A percentile compares a stretch with the other conserved stretches of the same genome.
Conservation (phyloP, 2,888 invertebrate genomes). For the Lapara coniferarum region DNA sequence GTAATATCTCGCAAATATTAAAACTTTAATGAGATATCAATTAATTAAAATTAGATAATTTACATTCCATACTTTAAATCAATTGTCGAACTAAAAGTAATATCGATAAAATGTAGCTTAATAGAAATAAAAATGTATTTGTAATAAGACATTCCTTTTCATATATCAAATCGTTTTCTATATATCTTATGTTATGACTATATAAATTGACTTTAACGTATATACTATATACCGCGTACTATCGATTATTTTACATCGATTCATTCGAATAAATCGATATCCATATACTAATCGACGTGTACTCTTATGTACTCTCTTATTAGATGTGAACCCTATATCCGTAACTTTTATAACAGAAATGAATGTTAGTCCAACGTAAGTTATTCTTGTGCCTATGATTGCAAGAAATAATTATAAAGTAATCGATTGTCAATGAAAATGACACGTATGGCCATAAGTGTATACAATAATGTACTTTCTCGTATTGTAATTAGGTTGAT, state of each 20-base stretch:
- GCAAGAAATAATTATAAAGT: background rate
- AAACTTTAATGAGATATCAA: background rate
- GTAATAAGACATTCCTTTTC: background rate
- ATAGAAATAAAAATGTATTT: background rate
- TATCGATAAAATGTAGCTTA: background rate
- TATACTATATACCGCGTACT: background rate
- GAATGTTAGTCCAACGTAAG: background rate
- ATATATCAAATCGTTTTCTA: background rate
- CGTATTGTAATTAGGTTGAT: background rate
- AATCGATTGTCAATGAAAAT: background rate
- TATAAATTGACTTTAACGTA: background rate
- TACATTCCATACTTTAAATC: background rate
- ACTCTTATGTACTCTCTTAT: too few relatives aligned
- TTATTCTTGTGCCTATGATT: conserved; percentile 18
- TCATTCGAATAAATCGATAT: too few relatives aligned
- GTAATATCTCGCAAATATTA: background rate
- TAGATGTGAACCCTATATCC: conserved; percentile 3
- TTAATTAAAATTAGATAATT: background rate
- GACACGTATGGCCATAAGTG: background rate
- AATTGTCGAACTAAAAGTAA: background rate
- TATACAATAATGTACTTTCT: conserved; percentile 3
- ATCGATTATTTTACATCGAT: background rate
- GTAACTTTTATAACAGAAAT: background rate
- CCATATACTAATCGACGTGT: background rate
- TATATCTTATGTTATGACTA: background rate